These are phyloP conservation scores for Masticophis lateralis DNA, from an alignment of 2,797 vertebrate genomes.

Conservation along the genomic window DNA sequence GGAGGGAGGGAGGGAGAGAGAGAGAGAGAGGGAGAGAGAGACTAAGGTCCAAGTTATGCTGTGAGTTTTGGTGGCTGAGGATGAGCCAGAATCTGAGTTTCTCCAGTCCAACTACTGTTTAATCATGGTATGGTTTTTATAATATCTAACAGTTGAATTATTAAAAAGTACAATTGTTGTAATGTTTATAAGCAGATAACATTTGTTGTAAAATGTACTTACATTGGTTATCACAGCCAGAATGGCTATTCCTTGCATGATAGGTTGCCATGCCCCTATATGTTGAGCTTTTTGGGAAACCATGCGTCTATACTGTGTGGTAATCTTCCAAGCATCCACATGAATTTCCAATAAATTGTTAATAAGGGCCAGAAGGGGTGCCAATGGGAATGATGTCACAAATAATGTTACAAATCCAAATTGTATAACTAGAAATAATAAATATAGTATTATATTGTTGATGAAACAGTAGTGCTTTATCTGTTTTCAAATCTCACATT, in stretches of 20 bases:
- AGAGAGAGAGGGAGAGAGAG: neutral
- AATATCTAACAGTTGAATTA: neutral
- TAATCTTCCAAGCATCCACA: slow-evolving; percentile 91
- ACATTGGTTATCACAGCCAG: slow-evolving; percentile 91
- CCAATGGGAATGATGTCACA: slow-evolving; percentile 93
- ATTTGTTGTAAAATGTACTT: slow-evolving; percentile 48
- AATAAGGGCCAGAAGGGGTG: slow-evolving; percentile 87
- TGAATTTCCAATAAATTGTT: slow-evolving; percentile 93
- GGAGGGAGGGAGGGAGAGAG: neutral
- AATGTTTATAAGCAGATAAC: neutral
- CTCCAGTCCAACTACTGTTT: neutral
- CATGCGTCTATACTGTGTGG: slow-evolving; percentile 85
- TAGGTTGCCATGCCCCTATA: slow-evolving; percentile 93
- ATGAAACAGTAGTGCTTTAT: slow-evolving; percentile 10
- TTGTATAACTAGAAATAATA: slow-evolving; percentile 84
- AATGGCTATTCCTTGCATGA: slow-evolving; percentile 88
- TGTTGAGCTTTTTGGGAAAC: slow-evolving; percentile 88
- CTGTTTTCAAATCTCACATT: neutral
- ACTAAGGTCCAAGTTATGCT: neutral
- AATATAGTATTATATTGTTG: slow-evolving; percentile 33
- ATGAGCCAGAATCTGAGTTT: neutral
- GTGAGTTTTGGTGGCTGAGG: neutral
- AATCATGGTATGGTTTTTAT: neutral
- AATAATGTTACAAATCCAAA: slow-evolving; percentile 96
- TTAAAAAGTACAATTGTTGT: neutral